Conservation (phyloP, 2,888 invertebrate species). For the Phalera bucephala region DNA sequence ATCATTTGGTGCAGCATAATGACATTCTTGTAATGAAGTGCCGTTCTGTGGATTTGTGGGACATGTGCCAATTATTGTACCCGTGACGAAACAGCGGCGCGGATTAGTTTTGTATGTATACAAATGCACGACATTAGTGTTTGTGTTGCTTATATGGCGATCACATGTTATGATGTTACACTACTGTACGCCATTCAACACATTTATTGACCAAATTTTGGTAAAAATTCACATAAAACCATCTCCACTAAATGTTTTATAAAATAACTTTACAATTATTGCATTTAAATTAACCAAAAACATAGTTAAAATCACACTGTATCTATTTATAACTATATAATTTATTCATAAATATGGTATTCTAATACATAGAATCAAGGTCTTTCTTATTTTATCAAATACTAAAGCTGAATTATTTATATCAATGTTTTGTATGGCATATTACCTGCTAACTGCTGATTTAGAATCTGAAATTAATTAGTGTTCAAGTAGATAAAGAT, state of each 20-base stretch:
- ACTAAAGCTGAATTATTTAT: not conserved
- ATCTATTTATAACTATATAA: not conserved
- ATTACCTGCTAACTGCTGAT: not conserved
- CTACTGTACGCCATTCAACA: conserved; percentile 9
- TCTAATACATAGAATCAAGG: not conserved
- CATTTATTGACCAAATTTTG: conserved; percentile 7
- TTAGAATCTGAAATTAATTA: too few relatives aligned
- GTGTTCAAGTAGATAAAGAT: too few relatives aligned
- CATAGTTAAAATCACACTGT: not conserved
- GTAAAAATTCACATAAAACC: too few relatives aligned
- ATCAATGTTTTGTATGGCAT: not conserved
- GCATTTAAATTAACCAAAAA: too few relatives aligned
- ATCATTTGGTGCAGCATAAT: conserved; percentile 77
- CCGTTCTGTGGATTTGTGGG: conserved; percentile 74
- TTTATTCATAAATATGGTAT: not conserved
- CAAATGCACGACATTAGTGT: conserved; percentile 54
- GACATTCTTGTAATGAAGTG: conserved; percentile 80
- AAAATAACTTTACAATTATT: too few relatives aligned
- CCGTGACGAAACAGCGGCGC: conserved; percentile 66
- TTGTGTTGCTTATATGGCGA: conserved; percentile 35
- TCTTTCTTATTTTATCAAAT: not conserved
- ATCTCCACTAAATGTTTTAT: too few relatives aligned
- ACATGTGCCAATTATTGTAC: conserved; percentile 78
- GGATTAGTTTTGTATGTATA: conserved; percentile 66
- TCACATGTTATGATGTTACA: conserved; percentile 32